Evolutionary conservation across 2,797 vertebrate genomes (phyloP).

Genomic region (Chrysocyon brachyurus): DNA sequence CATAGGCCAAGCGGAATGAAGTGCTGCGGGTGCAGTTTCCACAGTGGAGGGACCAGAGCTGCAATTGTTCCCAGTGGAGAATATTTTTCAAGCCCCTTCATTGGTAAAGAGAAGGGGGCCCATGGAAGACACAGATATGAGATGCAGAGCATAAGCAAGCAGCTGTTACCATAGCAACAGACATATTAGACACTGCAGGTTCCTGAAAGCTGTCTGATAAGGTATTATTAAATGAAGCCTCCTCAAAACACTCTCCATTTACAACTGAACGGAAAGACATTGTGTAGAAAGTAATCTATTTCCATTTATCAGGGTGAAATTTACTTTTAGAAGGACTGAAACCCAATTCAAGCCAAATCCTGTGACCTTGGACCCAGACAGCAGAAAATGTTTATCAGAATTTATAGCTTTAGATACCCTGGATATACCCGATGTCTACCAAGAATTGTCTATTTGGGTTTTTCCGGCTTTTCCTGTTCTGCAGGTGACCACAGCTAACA

Average conservation of each 20-base stretch:
- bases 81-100: conserved; percentile 75
- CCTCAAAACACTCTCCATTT: conserved; percentile 86
- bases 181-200: conserved; percentile 90
- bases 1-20: conserved; percentile 39
- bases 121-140: conserved; percentile 79
- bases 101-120: conserved; percentile 77
- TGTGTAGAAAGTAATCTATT: conserved; percentile 79
- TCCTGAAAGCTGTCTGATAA: conserved; percentile 90
- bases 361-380: neutral
- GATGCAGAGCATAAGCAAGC: conserved; percentile 87
- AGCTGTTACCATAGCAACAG: conserved; percentile 89
- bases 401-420: neutral
- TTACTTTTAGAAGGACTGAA: conserved; percentile 72
- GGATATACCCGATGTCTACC: neutral
- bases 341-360: conserved; percentile 57
- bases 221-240: conserved; percentile 90
- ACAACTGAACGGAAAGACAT: conserved; percentile 80
- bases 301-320: conserved; percentile 73
- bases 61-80: conserved; percentile 62
- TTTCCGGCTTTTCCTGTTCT: neutral
- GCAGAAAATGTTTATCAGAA: neutral
- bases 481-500: neutral
- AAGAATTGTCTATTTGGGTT: neutral
- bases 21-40: conserved; percentile 43
- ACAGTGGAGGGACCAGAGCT: conserved; percentile 47